Percentiles rank a stretch among this genome's conserved stretches.
phyloP scores from a whole-genome alignment of 2,113 vertebrate genomes.

The Athene noctua region DNA sequence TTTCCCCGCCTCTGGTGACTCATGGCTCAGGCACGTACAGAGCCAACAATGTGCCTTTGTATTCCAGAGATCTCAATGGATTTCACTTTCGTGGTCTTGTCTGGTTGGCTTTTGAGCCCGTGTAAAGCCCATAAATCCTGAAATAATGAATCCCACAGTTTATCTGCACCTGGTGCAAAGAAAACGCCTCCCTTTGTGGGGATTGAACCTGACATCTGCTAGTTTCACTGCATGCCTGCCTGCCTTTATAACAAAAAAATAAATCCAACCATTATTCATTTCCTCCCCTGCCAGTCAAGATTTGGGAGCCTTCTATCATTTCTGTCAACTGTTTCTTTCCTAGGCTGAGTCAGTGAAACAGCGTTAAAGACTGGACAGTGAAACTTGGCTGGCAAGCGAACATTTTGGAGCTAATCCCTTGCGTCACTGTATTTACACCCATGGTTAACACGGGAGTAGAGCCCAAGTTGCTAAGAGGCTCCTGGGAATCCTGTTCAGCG shows the following conservation, averaged over 20 bases:
- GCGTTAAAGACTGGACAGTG: not conserved
- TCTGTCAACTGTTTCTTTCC: not conserved
- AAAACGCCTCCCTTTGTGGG: not conserved
- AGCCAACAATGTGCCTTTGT: slow-evolving; percentile 56
- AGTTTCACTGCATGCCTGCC: not conserved
- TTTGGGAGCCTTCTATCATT: not conserved
- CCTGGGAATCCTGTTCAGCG: not conserved
- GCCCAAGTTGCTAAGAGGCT: not conserved
- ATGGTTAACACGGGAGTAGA: rapidly evolving
- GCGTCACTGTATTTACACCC: not conserved
- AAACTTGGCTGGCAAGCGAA: not conserved
- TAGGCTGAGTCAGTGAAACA: not conserved
- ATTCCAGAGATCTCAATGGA: not conserved
- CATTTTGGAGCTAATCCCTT: not conserved
- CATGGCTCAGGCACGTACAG: slow-evolving; percentile 39
- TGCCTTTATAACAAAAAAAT: not conserved
- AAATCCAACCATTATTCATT: not conserved
- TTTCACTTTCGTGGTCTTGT: slow-evolving; percentile 50
- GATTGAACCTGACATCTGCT: slow-evolving; percentile 5
- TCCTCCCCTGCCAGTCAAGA: not conserved
- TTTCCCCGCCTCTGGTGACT: slow-evolving; percentile 48
- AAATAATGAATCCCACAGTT: slow-evolving; percentile 23
- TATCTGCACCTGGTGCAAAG: slow-evolving; percentile 39
- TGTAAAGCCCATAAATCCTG: slow-evolving; percentile 42
- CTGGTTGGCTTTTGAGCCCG: slow-evolving; percentile 40